These are phyloP conservation scores for Xanthia icteritia DNA, from an alignment of 2,888 invertebrate species.

Conservation along the genomic window DNA sequence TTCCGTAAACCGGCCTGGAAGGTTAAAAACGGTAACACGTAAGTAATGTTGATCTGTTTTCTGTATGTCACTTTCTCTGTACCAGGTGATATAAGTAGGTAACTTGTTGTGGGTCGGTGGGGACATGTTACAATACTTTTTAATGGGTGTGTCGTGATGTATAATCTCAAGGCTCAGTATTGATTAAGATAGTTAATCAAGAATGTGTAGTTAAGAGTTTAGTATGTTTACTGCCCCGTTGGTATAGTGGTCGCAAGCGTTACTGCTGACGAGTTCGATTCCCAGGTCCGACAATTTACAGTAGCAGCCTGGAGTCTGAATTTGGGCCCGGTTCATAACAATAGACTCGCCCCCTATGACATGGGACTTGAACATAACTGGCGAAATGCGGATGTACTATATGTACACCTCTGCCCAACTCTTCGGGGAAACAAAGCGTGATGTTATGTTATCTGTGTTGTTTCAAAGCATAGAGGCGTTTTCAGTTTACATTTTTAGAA, in stretches of 20 bases:
- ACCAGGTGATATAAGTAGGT: conserved; percentile 31
- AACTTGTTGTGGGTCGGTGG: background rate
- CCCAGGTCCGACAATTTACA: background rate
- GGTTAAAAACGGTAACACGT: conserved; percentile 46
- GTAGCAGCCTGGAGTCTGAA: background rate
- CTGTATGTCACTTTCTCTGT: conserved; percentile 49
- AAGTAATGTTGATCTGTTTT: conserved; percentile 35
- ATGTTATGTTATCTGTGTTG: background rate
- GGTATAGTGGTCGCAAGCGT: too few species aligned
- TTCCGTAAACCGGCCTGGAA: conserved; percentile 38
- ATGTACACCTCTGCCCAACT: background rate
- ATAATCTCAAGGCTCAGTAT: background rate
- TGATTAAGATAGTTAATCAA: background rate
- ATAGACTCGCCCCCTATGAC: too few species aligned
- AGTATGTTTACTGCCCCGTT: background rate
- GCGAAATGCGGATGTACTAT: background rate
- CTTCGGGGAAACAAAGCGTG: background rate
- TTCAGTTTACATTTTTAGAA: background rate
- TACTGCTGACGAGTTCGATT: background rate
- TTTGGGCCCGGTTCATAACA: background rate
- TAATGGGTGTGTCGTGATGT: conserved; percentile 11
- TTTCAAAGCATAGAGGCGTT: background rate
- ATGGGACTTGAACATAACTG: background rate
- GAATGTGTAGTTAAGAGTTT: too few species aligned
- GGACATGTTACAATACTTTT: background rate